phyloP scores from a whole-genome alignment of 2,113 vertebrate genomes.

The Prionailurus bengalensis region DNA sequence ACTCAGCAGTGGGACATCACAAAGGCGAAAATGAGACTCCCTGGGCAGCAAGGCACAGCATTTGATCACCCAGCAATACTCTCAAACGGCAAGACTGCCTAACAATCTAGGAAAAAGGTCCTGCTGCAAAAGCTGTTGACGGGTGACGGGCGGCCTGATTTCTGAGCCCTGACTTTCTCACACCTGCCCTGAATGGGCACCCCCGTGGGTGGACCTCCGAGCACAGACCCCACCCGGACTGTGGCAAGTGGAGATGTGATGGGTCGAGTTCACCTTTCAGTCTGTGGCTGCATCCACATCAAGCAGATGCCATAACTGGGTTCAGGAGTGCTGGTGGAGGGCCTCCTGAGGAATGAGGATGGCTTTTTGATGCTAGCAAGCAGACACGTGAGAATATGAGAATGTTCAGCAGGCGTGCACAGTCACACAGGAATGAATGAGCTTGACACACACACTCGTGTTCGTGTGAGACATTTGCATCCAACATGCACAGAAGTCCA shows the following conservation, averaged over 20 bases:
- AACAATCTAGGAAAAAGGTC: background rate
- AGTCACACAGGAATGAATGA: conserved; percentile 64
- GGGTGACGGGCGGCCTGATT: background rate
- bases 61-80: background rate
- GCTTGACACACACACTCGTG: conserved; percentile 41
- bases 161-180: background rate
- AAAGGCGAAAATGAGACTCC: background rate
- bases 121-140: background rate
- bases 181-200: background rate
- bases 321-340: background rate
- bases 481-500: conserved; percentile 74
- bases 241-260: background rate
- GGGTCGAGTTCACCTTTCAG: background rate
- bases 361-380: background rate
- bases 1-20: background rate
- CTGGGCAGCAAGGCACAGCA: background rate
- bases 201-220: background rate
- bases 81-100: background rate
- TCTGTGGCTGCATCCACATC: background rate
- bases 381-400: conserved; percentile 15
- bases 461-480: conserved; percentile 31
- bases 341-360: conserved; percentile 20
- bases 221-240: background rate
- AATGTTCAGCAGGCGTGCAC: conserved; percentile 68
- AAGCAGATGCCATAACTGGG: background rate